Percentiles rank a stretch among this genome's conserved stretches.
Evolutionary conservation across 2,797 vertebrate genomes (phyloP).

Genomic region (Chelonia mydas): DNA sequence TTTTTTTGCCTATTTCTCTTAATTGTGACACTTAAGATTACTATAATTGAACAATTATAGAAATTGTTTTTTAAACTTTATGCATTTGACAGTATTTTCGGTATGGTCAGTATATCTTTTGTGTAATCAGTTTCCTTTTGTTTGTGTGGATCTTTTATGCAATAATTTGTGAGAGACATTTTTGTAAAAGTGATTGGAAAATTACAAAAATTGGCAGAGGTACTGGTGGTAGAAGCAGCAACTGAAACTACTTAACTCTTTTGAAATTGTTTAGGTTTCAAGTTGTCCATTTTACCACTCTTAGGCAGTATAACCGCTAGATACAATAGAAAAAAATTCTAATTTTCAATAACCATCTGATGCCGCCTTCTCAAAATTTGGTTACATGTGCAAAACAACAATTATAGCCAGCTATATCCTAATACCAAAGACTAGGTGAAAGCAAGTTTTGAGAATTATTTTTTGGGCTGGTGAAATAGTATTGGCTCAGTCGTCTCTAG

Average conservation of each 20-base stretch:
- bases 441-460: background rate
- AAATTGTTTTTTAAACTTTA: background rate
- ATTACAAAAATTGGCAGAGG: background rate
- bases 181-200: background rate
- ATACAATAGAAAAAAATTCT: background rate
- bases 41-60: background rate
- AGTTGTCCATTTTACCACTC: background rate
- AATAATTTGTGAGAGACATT: background rate
- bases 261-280: background rate
- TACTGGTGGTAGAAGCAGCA: background rate
- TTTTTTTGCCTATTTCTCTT: background rate
- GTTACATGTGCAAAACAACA: background rate
- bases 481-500: background rate
- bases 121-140: background rate
- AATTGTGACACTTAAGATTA: background rate
- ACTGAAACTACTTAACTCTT: background rate
- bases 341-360: conserved; percentile 9
- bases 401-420: background rate
- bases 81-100: background rate
- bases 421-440: background rate
- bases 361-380: background rate
- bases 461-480: background rate
- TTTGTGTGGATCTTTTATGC: background rate
- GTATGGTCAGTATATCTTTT: background rate
- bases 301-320: background rate